A percentile compares a stretch with the other conserved stretches of the same genome.
Evolutionary conservation across 1,140 invertebrate species (phyloP).

Genomic region (Stegodyphus dumicola): DNA sequence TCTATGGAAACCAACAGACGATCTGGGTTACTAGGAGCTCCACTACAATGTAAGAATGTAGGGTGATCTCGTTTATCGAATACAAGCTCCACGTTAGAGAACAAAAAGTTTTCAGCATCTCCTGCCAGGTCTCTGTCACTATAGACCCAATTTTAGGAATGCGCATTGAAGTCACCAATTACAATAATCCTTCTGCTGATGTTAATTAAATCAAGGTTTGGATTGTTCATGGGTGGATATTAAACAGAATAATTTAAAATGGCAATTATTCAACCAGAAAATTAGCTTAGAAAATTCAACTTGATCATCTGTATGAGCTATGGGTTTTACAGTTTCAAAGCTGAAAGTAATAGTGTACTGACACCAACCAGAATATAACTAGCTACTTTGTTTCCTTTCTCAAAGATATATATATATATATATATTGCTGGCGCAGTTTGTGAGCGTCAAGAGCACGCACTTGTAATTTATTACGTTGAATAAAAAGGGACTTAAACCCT

Average conservation of each 20-base stretch:
- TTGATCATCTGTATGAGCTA: neutral
- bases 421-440: too few species aligned
- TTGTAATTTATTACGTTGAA: too few species aligned
- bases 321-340: neutral
- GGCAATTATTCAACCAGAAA: neutral
- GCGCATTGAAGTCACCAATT: neutral
- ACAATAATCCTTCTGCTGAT: neutral
- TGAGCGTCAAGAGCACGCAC: too few species aligned
- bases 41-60: neutral
- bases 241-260: slow-evolving; percentile 4
- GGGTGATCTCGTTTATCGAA: slow-evolving; percentile 9
- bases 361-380: neutral
- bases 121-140: slow-evolving; percentile 11
- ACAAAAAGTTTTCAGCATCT: slow-evolving; percentile 15
- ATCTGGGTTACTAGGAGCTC: slow-evolving; percentile 14
- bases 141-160: slow-evolving; percentile 14
- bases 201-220: slow-evolving; percentile 16
- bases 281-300: neutral
- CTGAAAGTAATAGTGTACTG: neutral
- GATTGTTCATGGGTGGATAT: neutral
- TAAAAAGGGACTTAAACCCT: too few species aligned
- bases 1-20: slow-evolving; percentile 15
- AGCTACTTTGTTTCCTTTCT: slow-evolving; percentile 1
- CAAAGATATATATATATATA: neutral
- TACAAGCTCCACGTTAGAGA: slow-evolving; percentile 28